Evolutionary conservation across 2,888 invertebrate genomes (phyloP).

Genomic region (Oscheius sp.): DNA sequence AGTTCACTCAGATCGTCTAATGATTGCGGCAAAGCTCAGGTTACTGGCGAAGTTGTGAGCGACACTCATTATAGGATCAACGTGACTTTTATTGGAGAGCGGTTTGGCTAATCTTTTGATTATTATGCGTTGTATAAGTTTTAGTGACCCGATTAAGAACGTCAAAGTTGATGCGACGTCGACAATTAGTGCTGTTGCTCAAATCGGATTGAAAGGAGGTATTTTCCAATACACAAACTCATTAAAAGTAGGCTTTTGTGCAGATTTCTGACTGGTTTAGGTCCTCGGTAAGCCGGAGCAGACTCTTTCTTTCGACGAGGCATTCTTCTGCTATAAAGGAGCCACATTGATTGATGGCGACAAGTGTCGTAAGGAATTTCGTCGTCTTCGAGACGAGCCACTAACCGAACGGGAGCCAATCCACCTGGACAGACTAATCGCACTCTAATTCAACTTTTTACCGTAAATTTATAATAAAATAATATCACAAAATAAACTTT

Average conservation of each 20-base stretch:
- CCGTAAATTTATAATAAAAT: too few relatives aligned
- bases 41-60: conserved; percentile 64
- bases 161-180: conserved; percentile 69
- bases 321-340: conserved; percentile 68
- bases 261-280: conserved; percentile 28
- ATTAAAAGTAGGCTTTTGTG: conserved; percentile 52
- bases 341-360: conserved; percentile 49
- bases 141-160: conserved; percentile 67
- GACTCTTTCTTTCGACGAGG: conserved; percentile 63
- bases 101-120: conserved; percentile 47
- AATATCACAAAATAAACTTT: too few relatives aligned
- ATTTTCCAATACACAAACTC: conserved; percentile 70
- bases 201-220: conserved; percentile 68
- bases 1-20: conserved; percentile 34
- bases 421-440: conserved; percentile 38
- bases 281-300: conserved; percentile 63
- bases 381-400: conserved; percentile 46
- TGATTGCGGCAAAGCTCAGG: conserved; percentile 68
- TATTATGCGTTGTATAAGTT: too few relatives aligned
- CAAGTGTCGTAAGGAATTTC: conserved; percentile 54
- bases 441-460: conserved; percentile 41
- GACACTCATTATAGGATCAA: conserved; percentile 63
- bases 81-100: conserved; percentile 67
- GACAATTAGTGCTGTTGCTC: conserved; percentile 66
- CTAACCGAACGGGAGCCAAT: conserved; percentile 38